Conservation (phyloP, 2,888 invertebrate species). For the Cheilosia soror region DNA sequence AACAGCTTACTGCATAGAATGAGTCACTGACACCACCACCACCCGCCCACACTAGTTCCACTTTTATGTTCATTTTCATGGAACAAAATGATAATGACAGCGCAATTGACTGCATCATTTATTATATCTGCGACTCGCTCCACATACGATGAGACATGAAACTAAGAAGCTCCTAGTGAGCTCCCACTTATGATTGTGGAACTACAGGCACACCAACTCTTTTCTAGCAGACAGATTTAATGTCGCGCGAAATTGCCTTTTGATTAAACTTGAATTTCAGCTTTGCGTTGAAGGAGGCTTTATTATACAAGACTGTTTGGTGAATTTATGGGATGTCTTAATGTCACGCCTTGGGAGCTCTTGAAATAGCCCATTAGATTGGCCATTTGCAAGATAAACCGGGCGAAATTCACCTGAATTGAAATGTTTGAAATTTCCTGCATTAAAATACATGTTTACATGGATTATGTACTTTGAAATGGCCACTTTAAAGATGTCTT, state of each 20-base stretch:
- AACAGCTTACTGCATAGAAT: constrained; percentile 16
- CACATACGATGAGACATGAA: constrained; percentile 2
- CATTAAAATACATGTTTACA: no score
- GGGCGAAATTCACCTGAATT: neutral
- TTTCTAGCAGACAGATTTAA: neutral
- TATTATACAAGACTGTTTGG: constrained; percentile 11
- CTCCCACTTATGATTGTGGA: neutral
- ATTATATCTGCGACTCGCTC: constrained; percentile 40
- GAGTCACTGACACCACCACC: constrained; percentile 22
- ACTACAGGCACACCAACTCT: neutral
- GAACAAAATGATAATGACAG: constrained; percentile 39
- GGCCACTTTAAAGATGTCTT: no score
- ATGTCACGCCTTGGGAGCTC: constrained; percentile 36
- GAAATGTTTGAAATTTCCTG: neutral
- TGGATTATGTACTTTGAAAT: no score
- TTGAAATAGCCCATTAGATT: constrained; percentile 12
- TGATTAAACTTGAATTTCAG: constrained; percentile 47
- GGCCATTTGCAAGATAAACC: constrained; percentile 14
- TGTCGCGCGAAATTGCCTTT: constrained; percentile 28
- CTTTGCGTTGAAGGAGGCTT: constrained; percentile 8
- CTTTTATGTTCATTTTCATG: constrained; percentile 20
- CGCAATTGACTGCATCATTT: constrained; percentile 47
- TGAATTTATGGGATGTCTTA: constrained; percentile 17
- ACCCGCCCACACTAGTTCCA: constrained; percentile 30
- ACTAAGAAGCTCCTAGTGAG: neutral